Evolutionary conservation across 2,113 vertebrate species (phyloP).

Genomic region (Heloderma charlesbogerti): DNA sequence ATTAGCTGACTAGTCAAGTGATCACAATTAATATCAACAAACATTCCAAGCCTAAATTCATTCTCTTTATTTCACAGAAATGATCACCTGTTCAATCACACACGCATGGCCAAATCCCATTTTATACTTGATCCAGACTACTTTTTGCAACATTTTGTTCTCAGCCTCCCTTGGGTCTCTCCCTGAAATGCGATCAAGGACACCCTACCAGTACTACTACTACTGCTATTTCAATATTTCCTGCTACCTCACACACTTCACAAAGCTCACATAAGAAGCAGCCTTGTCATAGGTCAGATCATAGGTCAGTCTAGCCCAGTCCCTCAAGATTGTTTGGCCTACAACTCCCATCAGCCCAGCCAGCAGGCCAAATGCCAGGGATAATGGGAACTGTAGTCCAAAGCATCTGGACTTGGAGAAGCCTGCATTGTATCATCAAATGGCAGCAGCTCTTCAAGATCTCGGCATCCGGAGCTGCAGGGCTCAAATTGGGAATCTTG

Average conservation of each 20-base stretch:
- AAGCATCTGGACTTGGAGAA: too few species aligned
- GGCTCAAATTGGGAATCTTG: neutral
- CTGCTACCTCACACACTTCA: neutral
- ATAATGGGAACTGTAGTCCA: too few species aligned
- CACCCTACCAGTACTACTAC: neutral
- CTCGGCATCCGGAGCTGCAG: neutral
- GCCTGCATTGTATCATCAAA: too few species aligned
- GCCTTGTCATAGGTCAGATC: neutral
- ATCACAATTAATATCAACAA: neutral
- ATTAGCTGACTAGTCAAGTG: neutral
- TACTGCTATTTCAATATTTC: neutral
- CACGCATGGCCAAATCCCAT: neutral
- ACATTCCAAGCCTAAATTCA: neutral
- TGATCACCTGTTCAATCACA: neutral
- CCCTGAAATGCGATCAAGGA: neutral
- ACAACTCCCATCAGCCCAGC: neutral
- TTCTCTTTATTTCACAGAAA: neutral
- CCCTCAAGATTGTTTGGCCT: neutral
- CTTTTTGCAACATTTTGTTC: neutral
- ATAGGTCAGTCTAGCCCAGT: neutral
- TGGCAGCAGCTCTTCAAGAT: neutral
- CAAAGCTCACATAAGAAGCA: neutral
- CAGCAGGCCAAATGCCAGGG: neutral
- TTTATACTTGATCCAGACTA: neutral
- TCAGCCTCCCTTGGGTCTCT: neutral